Conservation (phyloP, 92 coral and sea anemone genomes). For the Virgularia gustaviana region DNA sequence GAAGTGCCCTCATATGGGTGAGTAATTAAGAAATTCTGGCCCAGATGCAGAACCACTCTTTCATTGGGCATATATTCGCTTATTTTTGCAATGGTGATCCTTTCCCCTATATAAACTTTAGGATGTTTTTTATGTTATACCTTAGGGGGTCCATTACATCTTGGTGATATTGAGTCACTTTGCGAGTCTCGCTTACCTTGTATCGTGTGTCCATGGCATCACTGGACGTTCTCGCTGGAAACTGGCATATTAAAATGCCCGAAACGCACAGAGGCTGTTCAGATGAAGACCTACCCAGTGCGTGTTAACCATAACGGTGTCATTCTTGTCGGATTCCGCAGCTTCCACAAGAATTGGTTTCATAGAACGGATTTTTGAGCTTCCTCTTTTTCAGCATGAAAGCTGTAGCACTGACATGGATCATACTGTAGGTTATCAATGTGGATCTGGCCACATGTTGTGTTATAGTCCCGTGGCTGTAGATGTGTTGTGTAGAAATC, state of each 20-base stretch:
- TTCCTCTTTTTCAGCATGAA: no score
- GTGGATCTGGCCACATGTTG: no score
- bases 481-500: no score
- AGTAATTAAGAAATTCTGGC: not conserved
- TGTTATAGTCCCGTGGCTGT: no score
- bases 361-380: slow-evolving; percentile 59
- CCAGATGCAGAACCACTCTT: not conserved
- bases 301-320: slow-evolving; percentile 53
- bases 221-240: slow-evolving; percentile 63
- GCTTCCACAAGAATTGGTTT: slow-evolving; percentile 61
- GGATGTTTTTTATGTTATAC: not conserved
- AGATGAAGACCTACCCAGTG: slow-evolving; percentile 64
- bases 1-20: slow-evolving; percentile 83
- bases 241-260: slow-evolving; percentile 63
- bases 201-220: slow-evolving; percentile 87
- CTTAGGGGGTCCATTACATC: slow-evolving; percentile 83
- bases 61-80: not conserved
- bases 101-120: no score
- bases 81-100: not conserved
- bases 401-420: no score
- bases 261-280: slow-evolving; percentile 12
- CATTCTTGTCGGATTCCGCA: slow-evolving; percentile 60
- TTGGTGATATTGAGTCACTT: slow-evolving; percentile 75
- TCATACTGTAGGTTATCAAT: no score
- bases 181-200: slow-evolving; percentile 71